Evolutionary conservation across 2,113 vertebrate genomes (phyloP).

Genomic region (Urocitellus parryii): DNA sequence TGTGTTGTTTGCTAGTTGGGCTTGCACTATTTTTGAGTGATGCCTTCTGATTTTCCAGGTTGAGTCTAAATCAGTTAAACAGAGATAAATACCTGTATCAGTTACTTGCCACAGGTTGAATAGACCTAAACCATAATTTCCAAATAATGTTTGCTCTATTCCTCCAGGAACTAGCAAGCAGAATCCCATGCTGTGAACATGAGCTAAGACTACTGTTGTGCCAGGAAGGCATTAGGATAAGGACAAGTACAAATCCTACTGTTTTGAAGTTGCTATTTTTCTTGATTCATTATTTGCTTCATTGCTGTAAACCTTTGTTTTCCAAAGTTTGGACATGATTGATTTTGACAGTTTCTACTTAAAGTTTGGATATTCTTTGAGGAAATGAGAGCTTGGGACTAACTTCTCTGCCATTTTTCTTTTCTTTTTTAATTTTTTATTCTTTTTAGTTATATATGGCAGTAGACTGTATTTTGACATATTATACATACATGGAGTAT

Average conservation of each 20-base stretch:
- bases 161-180: not conserved
- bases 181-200: not conserved
- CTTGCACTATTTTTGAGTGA: not conserved
- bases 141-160: not conserved
- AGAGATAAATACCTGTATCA: not conserved
- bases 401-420: not conserved
- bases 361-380: not conserved
- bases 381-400: not conserved
- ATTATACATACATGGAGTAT: too few relatives aligned
- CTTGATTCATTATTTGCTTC: not conserved
- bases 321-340: not conserved
- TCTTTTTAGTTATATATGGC: too few relatives aligned
- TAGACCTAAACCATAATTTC: not conserved
- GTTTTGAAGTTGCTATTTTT: slow-evolving; percentile 25
- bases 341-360: slow-evolving; percentile 10
- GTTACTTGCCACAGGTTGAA: not conserved
- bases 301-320: slow-evolving; percentile 6
- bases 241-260: not conserved
- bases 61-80: not conserved
- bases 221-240: not conserved
- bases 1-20: not conserved
- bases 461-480: too few relatives aligned
- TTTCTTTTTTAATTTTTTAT: too few relatives aligned
- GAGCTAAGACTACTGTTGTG: not conserved
- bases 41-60: not conserved